Conservation (phyloP, 2,888 invertebrate species). For the Dorcus hopei region DNA sequence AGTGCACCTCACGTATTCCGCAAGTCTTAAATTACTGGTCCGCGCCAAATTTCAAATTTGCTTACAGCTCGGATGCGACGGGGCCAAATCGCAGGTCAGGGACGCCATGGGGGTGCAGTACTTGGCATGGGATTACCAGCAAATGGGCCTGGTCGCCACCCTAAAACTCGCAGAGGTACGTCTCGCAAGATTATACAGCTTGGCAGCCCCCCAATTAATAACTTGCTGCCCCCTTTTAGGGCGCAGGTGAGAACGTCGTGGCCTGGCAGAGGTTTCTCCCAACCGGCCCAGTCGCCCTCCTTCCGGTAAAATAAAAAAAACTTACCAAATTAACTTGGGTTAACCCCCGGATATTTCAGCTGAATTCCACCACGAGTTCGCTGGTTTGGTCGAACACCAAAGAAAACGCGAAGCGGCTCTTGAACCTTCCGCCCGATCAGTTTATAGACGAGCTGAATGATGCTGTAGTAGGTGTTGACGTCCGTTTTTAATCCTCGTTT, state of each 20-base stretch:
- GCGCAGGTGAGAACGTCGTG: constrained; percentile 73
- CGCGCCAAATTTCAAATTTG: no score
- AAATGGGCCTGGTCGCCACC: constrained; percentile 91
- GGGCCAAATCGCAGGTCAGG: constrained; percentile 84
- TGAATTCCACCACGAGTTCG: constrained; percentile 62
- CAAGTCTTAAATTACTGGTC: no score
- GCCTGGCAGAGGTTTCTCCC: constrained; percentile 97
- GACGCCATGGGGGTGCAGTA: constrained; percentile 78
- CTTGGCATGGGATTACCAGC: constrained; percentile 79
- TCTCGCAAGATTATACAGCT: background rate
- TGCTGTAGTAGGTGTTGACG: constrained; percentile 65
- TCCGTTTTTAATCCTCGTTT: background rate
- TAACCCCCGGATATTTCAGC: background rate
- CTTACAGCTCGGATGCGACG: constrained; percentile 89
- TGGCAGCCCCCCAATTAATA: background rate
- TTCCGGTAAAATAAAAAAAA: constrained; percentile 62
- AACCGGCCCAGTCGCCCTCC: constrained; percentile 85
- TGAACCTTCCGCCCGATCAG: constrained; percentile 66
- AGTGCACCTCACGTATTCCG: no score
- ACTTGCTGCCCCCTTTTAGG: constrained; percentile 47
- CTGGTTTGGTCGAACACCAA: constrained; percentile 91
- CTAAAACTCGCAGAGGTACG: constrained; percentile 74
- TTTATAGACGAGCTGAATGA: constrained; percentile 88
- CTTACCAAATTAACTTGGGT: constrained; percentile 13
- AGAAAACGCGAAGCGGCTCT: constrained; percentile 69